A percentile compares a stretch with the other conserved stretches of the same genome.
Evolutionary conservation across 2,113 vertebrate species (phyloP).

Genomic region (Setophaga petechia): DNA sequence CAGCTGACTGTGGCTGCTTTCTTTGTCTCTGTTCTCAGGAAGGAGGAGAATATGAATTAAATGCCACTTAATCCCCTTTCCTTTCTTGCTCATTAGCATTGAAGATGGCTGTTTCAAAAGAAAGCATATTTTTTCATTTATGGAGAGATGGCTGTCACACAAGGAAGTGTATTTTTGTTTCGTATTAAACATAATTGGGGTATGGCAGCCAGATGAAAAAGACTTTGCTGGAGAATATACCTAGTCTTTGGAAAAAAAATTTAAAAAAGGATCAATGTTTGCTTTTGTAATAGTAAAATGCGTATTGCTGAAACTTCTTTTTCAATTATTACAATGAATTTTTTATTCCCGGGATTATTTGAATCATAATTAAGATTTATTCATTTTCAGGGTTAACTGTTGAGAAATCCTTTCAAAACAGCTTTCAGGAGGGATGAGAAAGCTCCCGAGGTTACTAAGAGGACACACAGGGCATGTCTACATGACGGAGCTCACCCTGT

Average conservation of each 20-base stretch:
- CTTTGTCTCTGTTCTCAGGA: not conserved
- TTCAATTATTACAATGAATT: conserved; percentile 30
- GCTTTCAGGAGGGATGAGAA: not conserved
- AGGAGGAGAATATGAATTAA: not conserved
- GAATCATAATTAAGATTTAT: conserved; percentile 21
- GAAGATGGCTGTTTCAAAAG: conserved; percentile 10
- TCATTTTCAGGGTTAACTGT: not conserved
- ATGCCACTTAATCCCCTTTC: not conserved
- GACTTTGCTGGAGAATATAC: not conserved
- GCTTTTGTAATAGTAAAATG: not conserved
- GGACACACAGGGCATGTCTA: not conserved
- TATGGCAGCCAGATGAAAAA: not conserved
- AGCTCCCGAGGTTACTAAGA: not conserved
- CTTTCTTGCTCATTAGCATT: not conserved
- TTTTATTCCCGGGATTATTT: conserved; percentile 24
- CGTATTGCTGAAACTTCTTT: not conserved
- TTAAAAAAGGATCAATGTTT: not conserved
- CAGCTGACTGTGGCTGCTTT: not conserved
- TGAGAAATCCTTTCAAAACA: not conserved
- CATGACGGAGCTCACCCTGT: not conserved
- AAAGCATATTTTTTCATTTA: not conserved
- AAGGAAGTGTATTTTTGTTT: not conserved
- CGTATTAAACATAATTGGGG: not conserved
- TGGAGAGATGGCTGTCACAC: not conserved
- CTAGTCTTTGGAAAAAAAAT: not conserved